Conservation (phyloP, 2,888 invertebrate genomes). For the Plemyria rubiginata region DNA sequence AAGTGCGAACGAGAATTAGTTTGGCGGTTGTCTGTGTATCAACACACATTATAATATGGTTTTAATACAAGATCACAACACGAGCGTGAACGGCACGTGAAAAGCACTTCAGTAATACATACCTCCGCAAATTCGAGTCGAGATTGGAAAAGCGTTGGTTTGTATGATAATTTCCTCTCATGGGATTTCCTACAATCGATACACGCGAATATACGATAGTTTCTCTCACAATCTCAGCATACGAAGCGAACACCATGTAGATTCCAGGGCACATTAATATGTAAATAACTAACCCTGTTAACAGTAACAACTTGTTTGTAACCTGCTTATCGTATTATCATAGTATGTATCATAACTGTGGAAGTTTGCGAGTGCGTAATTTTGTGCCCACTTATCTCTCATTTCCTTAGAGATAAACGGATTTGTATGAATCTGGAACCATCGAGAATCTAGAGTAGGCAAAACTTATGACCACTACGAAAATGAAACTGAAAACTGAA, state of each 20-base stretch:
- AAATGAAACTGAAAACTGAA: no score
- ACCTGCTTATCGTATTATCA: conserved; percentile 19
- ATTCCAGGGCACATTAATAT: conserved; percentile 38
- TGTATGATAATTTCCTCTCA: conserved; percentile 1
- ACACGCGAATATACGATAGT: conserved; percentile 13
- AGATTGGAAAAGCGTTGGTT: conserved; percentile 10
- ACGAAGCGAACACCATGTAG: conserved; percentile 22
- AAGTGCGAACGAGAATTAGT: no score
- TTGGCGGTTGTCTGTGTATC: no score
- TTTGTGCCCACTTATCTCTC: not conserved
- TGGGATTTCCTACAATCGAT: conserved; percentile 12
- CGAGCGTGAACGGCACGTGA: not conserved
- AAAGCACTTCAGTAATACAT: not conserved
- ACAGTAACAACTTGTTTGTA: conserved; percentile 46
- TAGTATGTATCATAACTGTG: no score
- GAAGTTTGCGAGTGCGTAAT: no score
- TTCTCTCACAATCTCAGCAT: conserved; percentile 22
- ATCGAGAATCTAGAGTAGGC: no score
- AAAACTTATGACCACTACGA: no score
- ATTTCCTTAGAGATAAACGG: not conserved
- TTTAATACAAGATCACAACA: no score
- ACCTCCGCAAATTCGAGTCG: not conserved
- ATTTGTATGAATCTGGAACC: no score
- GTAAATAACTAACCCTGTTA: conserved; percentile 48
- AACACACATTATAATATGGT: no score